Percentiles rank a stretch among this genome's conserved stretches.
Conservation (phyloP, 2,797 vertebrate species). For the Gymnoscopelus braueri region DNA sequence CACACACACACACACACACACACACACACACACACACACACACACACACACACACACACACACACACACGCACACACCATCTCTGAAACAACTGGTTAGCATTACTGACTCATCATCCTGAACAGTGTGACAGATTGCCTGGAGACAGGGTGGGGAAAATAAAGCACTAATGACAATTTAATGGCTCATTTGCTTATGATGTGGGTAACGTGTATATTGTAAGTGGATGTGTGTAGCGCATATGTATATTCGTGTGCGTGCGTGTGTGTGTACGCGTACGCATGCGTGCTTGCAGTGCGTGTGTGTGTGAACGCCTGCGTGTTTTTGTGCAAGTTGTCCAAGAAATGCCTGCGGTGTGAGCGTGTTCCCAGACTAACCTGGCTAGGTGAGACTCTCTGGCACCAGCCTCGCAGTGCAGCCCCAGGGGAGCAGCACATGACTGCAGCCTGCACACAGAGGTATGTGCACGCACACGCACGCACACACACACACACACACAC, state of each 20-base stretch:
- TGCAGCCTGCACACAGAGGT: slow-evolving; percentile 61
- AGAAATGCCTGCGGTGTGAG: slow-evolving; percentile 63
- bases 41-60: not conserved
- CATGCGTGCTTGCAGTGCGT: slow-evolving; percentile 2
- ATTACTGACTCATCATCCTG: slow-evolving; percentile 55
- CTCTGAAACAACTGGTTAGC: slow-evolving; percentile 49
- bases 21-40: slow-evolving; percentile 28
- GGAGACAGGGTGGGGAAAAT: slow-evolving; percentile 70
- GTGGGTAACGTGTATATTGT: slow-evolving; percentile 40
- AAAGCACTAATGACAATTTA: slow-evolving; percentile 78
- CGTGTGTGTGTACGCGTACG: not conserved
- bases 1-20: slow-evolving; percentile 17
- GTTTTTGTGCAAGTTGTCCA: slow-evolving; percentile 14
- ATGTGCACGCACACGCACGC: slow-evolving; percentile 44
- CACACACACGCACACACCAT: not conserved
- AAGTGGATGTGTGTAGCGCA: slow-evolving; percentile 10
- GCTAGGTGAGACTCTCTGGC: slow-evolving; percentile 82
- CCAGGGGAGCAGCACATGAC: slow-evolving; percentile 61
- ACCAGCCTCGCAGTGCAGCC: slow-evolving; percentile 75
- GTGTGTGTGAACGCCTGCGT: slow-evolving; percentile 6
- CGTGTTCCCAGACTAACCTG: slow-evolving; percentile 78
- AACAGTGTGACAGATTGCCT: slow-evolving; percentile 63
- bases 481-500: slow-evolving; percentile 27
- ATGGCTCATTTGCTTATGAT: slow-evolving; percentile 77
- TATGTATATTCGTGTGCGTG: slow-evolving; percentile 13